Base-by-base conservation (phyloP, 2,797 vertebrate species). In the Semotilus atromaculatus region DNA sequence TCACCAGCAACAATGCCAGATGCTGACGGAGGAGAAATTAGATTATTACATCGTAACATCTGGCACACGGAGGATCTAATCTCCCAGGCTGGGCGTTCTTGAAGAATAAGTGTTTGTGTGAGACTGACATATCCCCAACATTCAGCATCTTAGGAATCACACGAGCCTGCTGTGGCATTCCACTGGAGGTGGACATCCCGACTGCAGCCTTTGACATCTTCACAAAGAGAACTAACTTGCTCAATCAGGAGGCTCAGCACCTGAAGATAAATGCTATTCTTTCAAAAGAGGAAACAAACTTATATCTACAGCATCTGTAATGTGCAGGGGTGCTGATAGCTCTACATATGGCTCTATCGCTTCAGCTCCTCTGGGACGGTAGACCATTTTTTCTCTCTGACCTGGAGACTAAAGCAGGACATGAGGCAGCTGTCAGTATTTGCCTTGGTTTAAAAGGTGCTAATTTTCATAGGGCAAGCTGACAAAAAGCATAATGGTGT, bases 1-100 rank as follows among this genome's bases (percentile, higher is more conserved):
- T 81, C 51, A 43, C 80, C 51, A 72, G 19, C 14, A 71, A 60
- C 23, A 7, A 31, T 62, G 53, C 7, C 40, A 83, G 66, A 68
- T 89, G 89, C 91, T 90, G 90, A 90, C 89, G 88, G 87, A 78
- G 53, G 68, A 90, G 88, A 89, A 90, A 87, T 88, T 90, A 83
- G 87, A 89, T 93, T 91, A 92, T 91, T 91, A 93, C 93, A 91
- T 88, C 89, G 90, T 90, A 93, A 91, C 90, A 91, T 93, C 90
- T 93, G 91, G 90, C 89, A 90, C 89, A 89, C 86, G 81, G 87
- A 89, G 87, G 89, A 90, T 91, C 84, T 90, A 92, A 90, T 92
- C 91, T 92, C 82, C 70, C 86, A 90, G 90, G 89, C 90, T 88
- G 90, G 89, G 90, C 26, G 89, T 83, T 84, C 88, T 88, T 91